Evolutionary conservation across 2,113 vertebrate genomes (phyloP), one percentile per base, ranked within the genome.

Genomic region (Aleadryas rufinucha): DNA sequence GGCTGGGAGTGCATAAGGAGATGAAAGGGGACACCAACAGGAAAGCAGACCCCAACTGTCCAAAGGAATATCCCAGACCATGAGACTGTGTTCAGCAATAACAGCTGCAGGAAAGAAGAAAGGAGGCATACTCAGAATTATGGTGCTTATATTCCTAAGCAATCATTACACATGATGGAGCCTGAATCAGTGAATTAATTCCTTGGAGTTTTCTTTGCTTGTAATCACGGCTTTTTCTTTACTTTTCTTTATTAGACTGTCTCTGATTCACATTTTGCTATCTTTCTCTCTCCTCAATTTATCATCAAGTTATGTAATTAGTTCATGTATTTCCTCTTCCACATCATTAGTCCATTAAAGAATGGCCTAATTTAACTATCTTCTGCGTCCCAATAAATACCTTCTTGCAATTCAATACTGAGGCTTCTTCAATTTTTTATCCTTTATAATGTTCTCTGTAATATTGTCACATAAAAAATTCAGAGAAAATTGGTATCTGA

Each of bases 151-250:
- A 28, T 69, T 69, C 20, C 23, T 21, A 47, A 56, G 17, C 11
- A 63, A 77, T 24, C 5, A 13, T 31, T 53, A 60, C 0, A 0
- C 0, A 0, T 28, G 35, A 64, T 41, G 30, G 33, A 78, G 6
- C 31, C 22, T 50, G 49, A 78, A 72, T 23, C 24, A 69, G 14
- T 37, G 35, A 60, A 72, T 45, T 0, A 82, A 57, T 39, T 71
- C 18, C 21, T 71, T 68, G 15, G n/a, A 17, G 11, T 37, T 53
- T 45, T 13, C 31, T 54, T 66, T 84, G 9, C 10, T 50, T 77
- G 16, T 10, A 49, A 52, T 24, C 20, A 66, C 5, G 39, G 14
- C 5, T 72, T 81, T 77, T 78, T 18, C 35, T 57, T 66, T 57
- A 28, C 4, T 1, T n/a, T n/a, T n/a, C n/a, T n/a, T n/a, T 50